A percentile compares a stretch with the other conserved stretches of the same genome.
Conservation (phyloP, 2,797 vertebrate species). For the Amblyraja radiata region DNA sequence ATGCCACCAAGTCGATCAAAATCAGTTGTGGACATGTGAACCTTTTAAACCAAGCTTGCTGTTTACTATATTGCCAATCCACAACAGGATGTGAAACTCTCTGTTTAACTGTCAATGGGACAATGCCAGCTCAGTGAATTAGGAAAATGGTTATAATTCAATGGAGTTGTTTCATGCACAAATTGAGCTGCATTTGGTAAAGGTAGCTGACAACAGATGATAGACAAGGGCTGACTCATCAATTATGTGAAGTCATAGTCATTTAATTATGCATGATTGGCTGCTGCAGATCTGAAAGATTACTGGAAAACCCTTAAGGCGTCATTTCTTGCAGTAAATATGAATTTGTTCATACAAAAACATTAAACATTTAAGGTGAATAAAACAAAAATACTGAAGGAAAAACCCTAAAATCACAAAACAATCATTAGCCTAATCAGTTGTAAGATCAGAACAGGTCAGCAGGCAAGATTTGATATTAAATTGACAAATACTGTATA, state of each 20-base stretch:
- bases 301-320: neutral
- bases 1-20: neutral
- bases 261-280: neutral
- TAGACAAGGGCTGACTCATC: neutral
- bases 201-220: neutral
- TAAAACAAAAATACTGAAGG: neutral
- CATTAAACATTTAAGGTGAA: neutral
- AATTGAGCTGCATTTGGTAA: neutral
- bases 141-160: neutral
- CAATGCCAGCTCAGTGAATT: neutral
- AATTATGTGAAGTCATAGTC: neutral
- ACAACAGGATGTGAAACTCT: neutral
- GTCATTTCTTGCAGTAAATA: neutral
- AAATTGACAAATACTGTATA: neutral
- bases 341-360: neutral
- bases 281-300: neutral
- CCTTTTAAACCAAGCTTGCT: neutral
- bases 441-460: neutral
- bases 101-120: neutral
- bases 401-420: neutral
- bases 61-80: neutral
- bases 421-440: neutral
- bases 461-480: neutral
- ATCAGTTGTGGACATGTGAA: neutral
- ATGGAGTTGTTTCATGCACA: neutral